Conservation (phyloP, 2,113 vertebrate genomes). For the Sphaerodactylus townsendi region DNA sequence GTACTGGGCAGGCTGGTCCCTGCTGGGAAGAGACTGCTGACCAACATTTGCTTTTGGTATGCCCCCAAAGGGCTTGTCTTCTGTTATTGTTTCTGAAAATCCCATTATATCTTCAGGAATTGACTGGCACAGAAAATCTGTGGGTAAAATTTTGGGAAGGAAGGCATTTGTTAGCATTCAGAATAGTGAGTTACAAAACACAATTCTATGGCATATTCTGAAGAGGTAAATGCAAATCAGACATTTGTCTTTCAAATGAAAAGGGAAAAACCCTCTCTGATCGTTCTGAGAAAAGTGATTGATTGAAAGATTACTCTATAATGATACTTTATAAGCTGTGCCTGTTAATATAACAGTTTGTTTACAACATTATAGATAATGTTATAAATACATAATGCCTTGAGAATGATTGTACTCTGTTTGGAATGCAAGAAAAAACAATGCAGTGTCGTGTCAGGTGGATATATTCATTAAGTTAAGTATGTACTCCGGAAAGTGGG, state of each 20-base stretch:
- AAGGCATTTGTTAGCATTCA: slow-evolving; percentile 19
- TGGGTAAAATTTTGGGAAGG: slow-evolving; percentile 8
- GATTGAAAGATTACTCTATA: slow-evolving; percentile 56
- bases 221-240: slow-evolving; percentile 25
- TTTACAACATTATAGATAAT: slow-evolving; percentile 61
- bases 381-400: slow-evolving; percentile 48
- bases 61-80: not conserved
- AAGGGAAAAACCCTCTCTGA: slow-evolving; percentile 32
- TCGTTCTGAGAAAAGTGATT: slow-evolving; percentile 48
- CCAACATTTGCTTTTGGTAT: not conserved
- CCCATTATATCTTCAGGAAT: not conserved
- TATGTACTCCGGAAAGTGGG: not conserved
- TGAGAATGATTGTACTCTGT: slow-evolving; percentile 20
- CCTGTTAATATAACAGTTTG: slow-evolving; percentile 54
- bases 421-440: not conserved
- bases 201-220: slow-evolving; percentile 25
- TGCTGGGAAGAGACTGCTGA: not conserved
- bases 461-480: not conserved
- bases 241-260: slow-evolving; percentile 42
- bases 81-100: not conserved
- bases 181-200: not conserved
- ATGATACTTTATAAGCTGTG: slow-evolving; percentile 32
- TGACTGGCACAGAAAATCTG: not conserved
- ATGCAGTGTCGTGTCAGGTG: not conserved
- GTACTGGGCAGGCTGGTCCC: not conserved